Conservation (phyloP, 2,797 vertebrate genomes). For the Arnoldichthys spilopterus region DNA sequence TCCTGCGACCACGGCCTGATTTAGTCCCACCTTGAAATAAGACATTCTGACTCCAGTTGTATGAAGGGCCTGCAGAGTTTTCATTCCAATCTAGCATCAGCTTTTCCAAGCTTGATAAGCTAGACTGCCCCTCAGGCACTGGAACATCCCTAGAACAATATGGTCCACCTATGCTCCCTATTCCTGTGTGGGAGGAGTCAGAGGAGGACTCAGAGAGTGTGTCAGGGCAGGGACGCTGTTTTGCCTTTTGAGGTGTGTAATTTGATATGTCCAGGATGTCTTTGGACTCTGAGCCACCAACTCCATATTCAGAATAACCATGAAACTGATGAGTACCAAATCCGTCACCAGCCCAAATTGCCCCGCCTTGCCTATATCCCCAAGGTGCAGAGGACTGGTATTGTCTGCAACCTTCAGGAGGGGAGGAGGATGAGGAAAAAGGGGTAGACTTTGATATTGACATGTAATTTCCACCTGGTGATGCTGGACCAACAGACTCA, state of each 20-base stretch:
- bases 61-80: constrained; percentile 90
- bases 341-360: constrained; percentile 87
- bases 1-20: constrained; percentile 91
- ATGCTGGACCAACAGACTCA: constrained; percentile 88
- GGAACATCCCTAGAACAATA: constrained; percentile 73
- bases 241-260: constrained; percentile 98
- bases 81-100: constrained; percentile 99
- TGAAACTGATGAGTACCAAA: constrained; percentile 89
- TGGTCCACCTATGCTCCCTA: constrained; percentile 66
- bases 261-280: constrained; percentile 99
- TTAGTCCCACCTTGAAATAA: constrained; percentile 96
- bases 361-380: constrained; percentile 91
- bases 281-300: constrained; percentile 84
- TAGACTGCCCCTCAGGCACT: constrained; percentile 85
- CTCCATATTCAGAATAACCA: constrained; percentile 88
- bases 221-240: constrained; percentile 89
- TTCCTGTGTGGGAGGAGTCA: constrained; percentile 90
- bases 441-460: constrained; percentile 86
- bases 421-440: constrained; percentile 85
- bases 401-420: constrained; percentile 88
- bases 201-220: constrained; percentile 96
- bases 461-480: constrained; percentile 92
- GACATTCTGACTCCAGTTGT: constrained; percentile 99
- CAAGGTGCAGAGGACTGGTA: constrained; percentile 86
- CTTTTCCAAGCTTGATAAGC: constrained; percentile 96